Base-by-base conservation (phyloP, 2,113 vertebrate genomes). In the Pachycephala philippinensis region DNA sequence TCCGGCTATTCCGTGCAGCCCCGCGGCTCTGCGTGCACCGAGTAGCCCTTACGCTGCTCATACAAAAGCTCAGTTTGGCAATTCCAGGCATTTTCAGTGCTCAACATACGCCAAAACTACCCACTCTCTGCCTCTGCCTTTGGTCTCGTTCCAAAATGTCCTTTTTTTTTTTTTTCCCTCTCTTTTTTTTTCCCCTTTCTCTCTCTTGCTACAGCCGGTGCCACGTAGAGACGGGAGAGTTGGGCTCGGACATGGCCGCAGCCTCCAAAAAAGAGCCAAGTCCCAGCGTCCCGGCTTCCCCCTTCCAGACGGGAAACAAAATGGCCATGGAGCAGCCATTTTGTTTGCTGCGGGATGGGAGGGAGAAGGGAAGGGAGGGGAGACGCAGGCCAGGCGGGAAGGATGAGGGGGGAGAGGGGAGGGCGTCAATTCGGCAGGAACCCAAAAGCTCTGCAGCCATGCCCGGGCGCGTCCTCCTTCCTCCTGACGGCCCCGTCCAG, bases 291-390 rank as follows among this genome's bases (percentile, higher is more conserved):
- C 94, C 68, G 37, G 91, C 90, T 95, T 97, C 89, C 65, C 93
- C 82, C 74, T 96, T 97, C 90, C 97, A 84, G 93, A 42, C 69
- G 6, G 96, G 50, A 96, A 90, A 97, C 78, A 94, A 96, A 96
- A 97, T 97, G 96, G 97, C 96, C 97, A 91, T 90, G 96, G 93
- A 94, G 95, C 97, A 97, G 96, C 97, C 97, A 97, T 97, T 97
- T 97, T 97, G 96, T 95, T 91, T 56, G 82, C 94, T 94, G 90
- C 28, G 85, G 93, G 95, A 95, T 93, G 84, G 90, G 93, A 96
- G 95, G 95, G 95, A 89, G 78, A 96, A 92, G 92, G 84, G 91
- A 92, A 93, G 95, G 93, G 93, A 94, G 92, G 95, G 77, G 95
- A 93, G 95, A 56, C 18, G 50, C 75, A 79, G 78, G 64, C 86